These are phyloP conservation scores for Sebastes dallii DNA, from an alignment of 2,797 vertebrate species.

Conservation along the genomic window DNA sequence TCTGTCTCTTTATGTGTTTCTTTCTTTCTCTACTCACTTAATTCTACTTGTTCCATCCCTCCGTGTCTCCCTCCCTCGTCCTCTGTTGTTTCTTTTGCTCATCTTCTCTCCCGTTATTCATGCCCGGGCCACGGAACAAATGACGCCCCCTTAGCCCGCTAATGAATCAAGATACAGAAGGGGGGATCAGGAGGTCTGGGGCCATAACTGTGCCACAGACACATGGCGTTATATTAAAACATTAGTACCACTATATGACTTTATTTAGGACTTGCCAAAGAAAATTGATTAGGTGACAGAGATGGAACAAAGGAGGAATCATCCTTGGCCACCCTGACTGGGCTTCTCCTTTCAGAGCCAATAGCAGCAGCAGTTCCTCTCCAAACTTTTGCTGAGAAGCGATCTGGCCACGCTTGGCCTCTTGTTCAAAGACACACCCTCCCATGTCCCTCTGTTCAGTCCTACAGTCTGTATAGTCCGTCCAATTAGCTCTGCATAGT, in stretches of 20 bases:
- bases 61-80: slow-evolving; percentile 22
- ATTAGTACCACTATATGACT: slow-evolving; percentile 87
- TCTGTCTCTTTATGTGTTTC: slow-evolving; percentile 26
- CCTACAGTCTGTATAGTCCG: neutral
- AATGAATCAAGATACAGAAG: slow-evolving; percentile 69
- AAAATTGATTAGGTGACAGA: slow-evolving; percentile 81
- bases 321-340: slow-evolving; percentile 67
- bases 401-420: slow-evolving; percentile 58
- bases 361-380: slow-evolving; percentile 54
- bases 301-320: slow-evolving; percentile 77
- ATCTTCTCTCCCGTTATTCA: slow-evolving; percentile 50
- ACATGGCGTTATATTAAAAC: slow-evolving; percentile 84
- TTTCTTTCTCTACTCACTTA: slow-evolving; percentile 40
- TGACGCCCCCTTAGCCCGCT: slow-evolving; percentile 50
- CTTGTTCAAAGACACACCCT: slow-evolving; percentile 49
- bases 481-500: neutral
- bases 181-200: slow-evolving; percentile 62
- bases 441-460: slow-evolving; percentile 11
- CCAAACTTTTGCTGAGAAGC: slow-evolving; percentile 57
- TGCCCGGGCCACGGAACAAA: slow-evolving; percentile 58
- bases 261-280: slow-evolving; percentile 83
- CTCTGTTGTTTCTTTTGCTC: slow-evolving; percentile 53
- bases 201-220: slow-evolving; percentile 71
- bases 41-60: slow-evolving; percentile 23
- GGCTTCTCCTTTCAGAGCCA: slow-evolving; percentile 66